These are phyloP conservation scores for Acanthaster planci DNA, from an alignment of 35 echinoderm and acorn worm genomes.

Conservation along the genomic window DNA sequence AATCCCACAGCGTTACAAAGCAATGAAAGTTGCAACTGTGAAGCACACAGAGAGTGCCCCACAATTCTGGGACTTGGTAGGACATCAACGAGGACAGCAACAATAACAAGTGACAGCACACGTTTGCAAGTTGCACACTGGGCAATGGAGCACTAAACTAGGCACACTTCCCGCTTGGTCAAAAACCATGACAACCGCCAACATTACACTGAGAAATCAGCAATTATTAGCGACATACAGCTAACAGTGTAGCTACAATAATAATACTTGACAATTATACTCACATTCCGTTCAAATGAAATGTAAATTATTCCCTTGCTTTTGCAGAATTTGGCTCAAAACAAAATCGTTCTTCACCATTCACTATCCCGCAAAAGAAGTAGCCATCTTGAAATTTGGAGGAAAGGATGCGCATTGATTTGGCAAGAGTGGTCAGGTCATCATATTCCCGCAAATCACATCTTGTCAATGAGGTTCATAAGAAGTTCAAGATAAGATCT, in stretches of 20 bases:
- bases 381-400: conserved; percentile 29
- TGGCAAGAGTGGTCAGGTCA: not conserved
- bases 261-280: not conserved
- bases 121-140: too few species aligned
- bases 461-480: too few species aligned
- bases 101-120: too few species aligned
- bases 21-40: too few species aligned
- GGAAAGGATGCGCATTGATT: not conserved
- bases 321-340: not conserved
- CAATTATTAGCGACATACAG: not conserved
- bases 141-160: too few species aligned
- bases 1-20: too few species aligned
- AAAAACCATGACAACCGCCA: conserved; percentile 22
- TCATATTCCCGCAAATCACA: not conserved
- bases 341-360: not conserved
- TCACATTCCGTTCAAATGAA: not conserved
- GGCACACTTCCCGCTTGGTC: conserved; percentile 15
- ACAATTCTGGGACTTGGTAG: too few species aligned
- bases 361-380: not conserved
- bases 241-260: not conserved
- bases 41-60: too few species aligned
- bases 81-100: too few species aligned
- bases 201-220: not conserved
- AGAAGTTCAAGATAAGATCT: too few species aligned
- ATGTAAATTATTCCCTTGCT: not conserved